Evolutionary conservation across 2,113 vertebrate genomes (phyloP), one percentile per base, ranked within the genome.

Genomic region (Mionectes macconnelli): DNA sequence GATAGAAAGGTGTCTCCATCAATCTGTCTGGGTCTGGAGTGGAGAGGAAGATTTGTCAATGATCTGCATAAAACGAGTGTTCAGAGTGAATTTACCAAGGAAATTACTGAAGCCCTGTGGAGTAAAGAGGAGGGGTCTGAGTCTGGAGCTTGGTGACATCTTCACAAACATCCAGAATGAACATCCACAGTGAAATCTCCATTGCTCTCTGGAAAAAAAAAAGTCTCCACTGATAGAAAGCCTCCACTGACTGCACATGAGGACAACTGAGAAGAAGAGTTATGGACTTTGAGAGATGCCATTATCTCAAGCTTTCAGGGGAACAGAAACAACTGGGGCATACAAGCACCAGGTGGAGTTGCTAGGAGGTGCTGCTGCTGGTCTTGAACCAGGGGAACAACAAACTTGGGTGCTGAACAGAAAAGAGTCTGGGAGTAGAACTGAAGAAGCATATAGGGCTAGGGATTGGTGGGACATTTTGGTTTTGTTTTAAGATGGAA

Each of bases 331-430:
- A 56, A 64, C 14, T 55, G 22, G 25, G 15, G 25, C 1, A 1
- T 52, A 35, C 23, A 73, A 8, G 10, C 25, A 60, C 20, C 0
- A 0, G 5, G 9, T 47, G 30, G 70, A 81, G 24, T 10, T 49
- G 31, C 8, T 66, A 27, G 59, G 27, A 77, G 57, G 24, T 69
- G 28, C 8, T 12, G 31, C 12, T 24, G 12, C 24, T 22, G 4
- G 13, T 55, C 44, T 59, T 47, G 30, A 23, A 27, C n/a, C 2
- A 2, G 14, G 17, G 3, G 5, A 12, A 12, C 16, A 81, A 39
- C 28, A 70, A 52, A 22, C 14, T 63, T 10, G 2, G n/a, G 20
- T 8, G 4, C 19, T 45, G 27, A 60, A 50, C 16, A 30, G 50
- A 75, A 55, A 13, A 64, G 15, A 50, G 22, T 28, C 33, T 56